Evolutionary conservation across 2,797 vertebrate genomes (phyloP).

Genomic region (Parambassis ranga): DNA sequence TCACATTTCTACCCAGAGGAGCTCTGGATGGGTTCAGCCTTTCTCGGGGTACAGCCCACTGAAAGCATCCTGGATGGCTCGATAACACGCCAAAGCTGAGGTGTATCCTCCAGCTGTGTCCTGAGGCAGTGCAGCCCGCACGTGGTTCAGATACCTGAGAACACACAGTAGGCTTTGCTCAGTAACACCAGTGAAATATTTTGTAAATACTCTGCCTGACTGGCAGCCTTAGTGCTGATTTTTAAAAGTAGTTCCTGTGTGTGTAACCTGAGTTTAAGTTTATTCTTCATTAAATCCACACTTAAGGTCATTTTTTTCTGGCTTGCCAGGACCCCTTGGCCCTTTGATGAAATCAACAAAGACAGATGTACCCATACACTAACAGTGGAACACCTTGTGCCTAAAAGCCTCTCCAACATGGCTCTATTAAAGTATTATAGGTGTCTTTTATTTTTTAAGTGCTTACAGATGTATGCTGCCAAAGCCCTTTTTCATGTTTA

Average conservation of each 20-base stretch:
- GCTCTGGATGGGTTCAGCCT: conserved; percentile 21
- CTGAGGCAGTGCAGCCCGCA: conserved; percentile 88
- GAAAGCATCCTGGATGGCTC: conserved; percentile 96
- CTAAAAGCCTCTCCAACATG: conserved; percentile 74
- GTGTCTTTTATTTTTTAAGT: conserved; percentile 85
- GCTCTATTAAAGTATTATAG: conserved; percentile 82
- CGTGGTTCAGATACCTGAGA: conserved; percentile 93
- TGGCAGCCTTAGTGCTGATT: conserved; percentile 30
- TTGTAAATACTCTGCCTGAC: conserved; percentile 50
- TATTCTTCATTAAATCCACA: conserved; percentile 62
- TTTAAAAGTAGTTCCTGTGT: conserved; percentile 37
- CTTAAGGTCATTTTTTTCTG: conserved; percentile 62
- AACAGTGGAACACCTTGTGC: conserved; percentile 66
- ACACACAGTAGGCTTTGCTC: conserved; percentile 50
- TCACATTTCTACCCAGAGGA: conserved; percentile 2
- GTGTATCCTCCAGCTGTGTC: conserved; percentile 95
- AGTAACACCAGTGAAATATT: conserved; percentile 39
- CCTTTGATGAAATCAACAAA: conserved; percentile 60
- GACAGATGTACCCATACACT: conserved; percentile 50
- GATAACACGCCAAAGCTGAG: conserved; percentile 92
- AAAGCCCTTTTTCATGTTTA: conserved; percentile 59
- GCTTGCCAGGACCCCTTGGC: conserved; percentile 35
- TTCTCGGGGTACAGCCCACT: conserved; percentile 86
- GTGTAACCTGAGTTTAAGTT: conserved; percentile 50
- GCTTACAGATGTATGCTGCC: conserved; percentile 84